Base-by-base conservation (phyloP, 2,888 invertebrate species). In the Eumacrocentrus americanus region DNA sequence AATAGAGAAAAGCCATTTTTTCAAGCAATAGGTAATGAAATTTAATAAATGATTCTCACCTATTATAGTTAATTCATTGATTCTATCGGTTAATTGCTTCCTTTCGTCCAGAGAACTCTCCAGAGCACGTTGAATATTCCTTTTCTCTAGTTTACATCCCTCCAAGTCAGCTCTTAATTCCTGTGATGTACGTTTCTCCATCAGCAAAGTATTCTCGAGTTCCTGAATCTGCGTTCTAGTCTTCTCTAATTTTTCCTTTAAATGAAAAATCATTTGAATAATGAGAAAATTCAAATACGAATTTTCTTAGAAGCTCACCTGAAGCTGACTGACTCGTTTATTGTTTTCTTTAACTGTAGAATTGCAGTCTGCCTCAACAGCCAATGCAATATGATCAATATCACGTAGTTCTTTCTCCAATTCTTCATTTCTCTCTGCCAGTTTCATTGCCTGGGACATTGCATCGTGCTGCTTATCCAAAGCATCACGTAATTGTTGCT, bases 341-440 rank as follows among this genome's bases (percentile, higher is more conserved):
- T 84, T 84, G 75, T 89, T 87, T 61, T 83, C 82, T 70, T 87
- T 85, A 16, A 91, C 83, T 66, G 87, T 85, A 54, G 84, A 84
- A 76, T 91, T 91, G 64, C 91, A 91, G 73, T 91, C 90, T 35
- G 88, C 86, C 82, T 92, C 92, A 9, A 92, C 89, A 65, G 86
- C 87, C 61, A 92, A 78, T 1, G 92, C 91, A 65, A 91, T 85
- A 66, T 86, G 84, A 75, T 91, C 91, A 48, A 92, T 86, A 74
- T 90, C 90, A 65, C 86, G 84, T 64, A 92, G 74, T 77, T 91
- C 90, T 60, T 87, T 86, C 78, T 91, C 88, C 52, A 92, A 77
- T 59, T 82, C 82, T 73, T 87, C 87, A 72, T 91, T 92, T 69
- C 87, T 85, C 67, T 90, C 89, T n/a, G 91, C 90, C 54, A 91